Conservation (phyloP, 2,797 vertebrate genomes). For the Mionectes olivaceus region DNA sequence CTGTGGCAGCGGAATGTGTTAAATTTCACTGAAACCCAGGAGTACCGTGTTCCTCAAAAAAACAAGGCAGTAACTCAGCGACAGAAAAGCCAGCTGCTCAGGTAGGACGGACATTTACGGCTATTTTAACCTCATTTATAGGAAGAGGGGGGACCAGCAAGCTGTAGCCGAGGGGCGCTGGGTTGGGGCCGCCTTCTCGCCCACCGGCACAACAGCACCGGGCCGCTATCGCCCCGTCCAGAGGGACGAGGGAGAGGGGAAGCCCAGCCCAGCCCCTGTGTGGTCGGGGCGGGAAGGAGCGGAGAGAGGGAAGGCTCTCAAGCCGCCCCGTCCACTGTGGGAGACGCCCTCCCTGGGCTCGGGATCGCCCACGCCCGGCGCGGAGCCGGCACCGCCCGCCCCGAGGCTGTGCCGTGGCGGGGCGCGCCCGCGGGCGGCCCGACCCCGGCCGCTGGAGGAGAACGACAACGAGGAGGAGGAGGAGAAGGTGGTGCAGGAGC, state of each 20-base stretch:
- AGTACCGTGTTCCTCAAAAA: background rate
- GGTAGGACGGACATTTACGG: accelerated
- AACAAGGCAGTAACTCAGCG: too few relatives aligned
- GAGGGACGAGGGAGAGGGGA: background rate
- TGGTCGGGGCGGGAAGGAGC: background rate
- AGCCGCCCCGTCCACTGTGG: background rate
- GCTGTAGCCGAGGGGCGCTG: accelerated
- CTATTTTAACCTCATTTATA: background rate
- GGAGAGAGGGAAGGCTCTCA: background rate
- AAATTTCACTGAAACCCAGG: background rate
- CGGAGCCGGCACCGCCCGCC: background rate
- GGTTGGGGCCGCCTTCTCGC: background rate
- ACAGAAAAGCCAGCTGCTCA: background rate
- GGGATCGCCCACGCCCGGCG: background rate
- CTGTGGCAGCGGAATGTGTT: accelerated
- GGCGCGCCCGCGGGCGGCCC: background rate
- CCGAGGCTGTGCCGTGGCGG: background rate
- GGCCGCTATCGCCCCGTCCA: background rate
- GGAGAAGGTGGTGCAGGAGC: background rate
- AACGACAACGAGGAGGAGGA: too few relatives aligned
- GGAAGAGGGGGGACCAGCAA: background rate
- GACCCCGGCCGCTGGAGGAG: background rate
- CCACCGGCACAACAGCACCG: background rate
- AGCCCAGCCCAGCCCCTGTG: background rate
- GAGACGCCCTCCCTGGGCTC: conserved; percentile 32